Evolutionary conservation across 2,888 invertebrate species (phyloP).

Genomic region (Onchidella celtica): DNA sequence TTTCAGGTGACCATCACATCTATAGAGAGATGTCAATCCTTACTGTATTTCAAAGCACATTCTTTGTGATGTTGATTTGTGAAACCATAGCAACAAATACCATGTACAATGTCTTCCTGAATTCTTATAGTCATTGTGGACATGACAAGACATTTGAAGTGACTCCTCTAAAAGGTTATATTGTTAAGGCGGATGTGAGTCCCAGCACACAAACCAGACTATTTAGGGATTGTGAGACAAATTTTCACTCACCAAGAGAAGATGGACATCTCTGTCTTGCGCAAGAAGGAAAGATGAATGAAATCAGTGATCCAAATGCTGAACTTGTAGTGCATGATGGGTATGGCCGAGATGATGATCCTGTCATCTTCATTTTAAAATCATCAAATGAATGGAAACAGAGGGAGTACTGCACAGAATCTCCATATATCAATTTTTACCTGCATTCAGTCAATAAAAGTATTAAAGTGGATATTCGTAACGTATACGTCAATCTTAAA

Average conservation of each 20-base stretch:
- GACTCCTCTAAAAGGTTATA: neutral
- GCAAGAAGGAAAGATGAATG: constrained; percentile 6
- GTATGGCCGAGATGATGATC: neutral
- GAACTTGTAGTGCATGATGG: constrained; percentile 31
- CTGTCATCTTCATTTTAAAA: constrained; percentile 1
- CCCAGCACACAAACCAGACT: constrained; percentile 12
- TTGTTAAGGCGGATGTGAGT: constrained; percentile 2
- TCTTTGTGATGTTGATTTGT: neutral
- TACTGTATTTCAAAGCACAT: neutral
- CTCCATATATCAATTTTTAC: constrained; percentile 22
- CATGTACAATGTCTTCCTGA: constrained; percentile 34
- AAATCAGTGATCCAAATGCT: constrained; percentile 38
- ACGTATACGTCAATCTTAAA: constrained; percentile 23
- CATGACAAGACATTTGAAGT: constrained; percentile 4
- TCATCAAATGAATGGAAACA: neutral
- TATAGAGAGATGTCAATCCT: too few species aligned
- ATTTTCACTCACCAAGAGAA: constrained; percentile 22
- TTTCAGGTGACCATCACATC: too few species aligned
- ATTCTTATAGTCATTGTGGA: constrained; percentile 29
- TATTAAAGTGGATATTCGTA: neutral
- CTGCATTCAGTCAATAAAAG: constrained; percentile 20
- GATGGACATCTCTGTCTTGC: constrained; percentile 17
- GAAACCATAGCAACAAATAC: neutral
- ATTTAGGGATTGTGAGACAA: constrained; percentile 35
- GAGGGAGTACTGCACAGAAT: constrained; percentile 29